Evolutionary conservation across 64 coral and sea anemone species (phyloP), one percentile per base, ranked within the genome.

Genomic region (Stylophora pistillata): DNA sequence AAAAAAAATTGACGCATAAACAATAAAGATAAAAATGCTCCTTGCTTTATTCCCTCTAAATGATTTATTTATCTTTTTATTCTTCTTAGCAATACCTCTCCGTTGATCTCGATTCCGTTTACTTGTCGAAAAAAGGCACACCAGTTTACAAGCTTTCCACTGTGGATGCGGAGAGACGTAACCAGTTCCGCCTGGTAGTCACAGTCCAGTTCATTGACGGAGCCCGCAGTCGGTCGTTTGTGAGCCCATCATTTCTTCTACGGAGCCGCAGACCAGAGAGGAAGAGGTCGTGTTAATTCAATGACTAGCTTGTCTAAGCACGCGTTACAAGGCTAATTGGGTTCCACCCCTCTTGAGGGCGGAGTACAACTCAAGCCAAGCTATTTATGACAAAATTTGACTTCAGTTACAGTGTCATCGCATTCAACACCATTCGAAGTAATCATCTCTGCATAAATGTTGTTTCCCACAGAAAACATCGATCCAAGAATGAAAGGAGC

Each of bases 91-190:
- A 92, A 66, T 71, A 86, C 60, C 81, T 96, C 30, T 87, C 87
- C 10, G 79, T 96, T 16, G 95, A 96, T 72, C 79, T 96, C 13
- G 95, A 96, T 58, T 89, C 95, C 0, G 88, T 96, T 32, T 96
- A 96, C 82, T 41, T 81, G 68, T 87, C 90, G 12, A 55, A 87
- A 10, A 80, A 92, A 66, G 90, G 90, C 2, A 86, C 58, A 7
- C 87, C 87, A 17, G 95, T 96, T 4, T 96, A 96, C 70, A 96
- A 96, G 65, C 87, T 96, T 26, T 96, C 95, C 3, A 96, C 95
- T 10, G 95, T 96, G 11, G 95, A 96, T 53, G 88, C 95, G 1
- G 81, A 86, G 60, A 86, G 95, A 79, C 74, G 95, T 76, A 96
- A 96, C 65, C 74, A 91, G 55, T 96, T 96, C 60, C 95, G 91